Evolutionary conservation across 1,140 invertebrate species (phyloP).

Genomic region (Agraylea sexmaculata): DNA sequence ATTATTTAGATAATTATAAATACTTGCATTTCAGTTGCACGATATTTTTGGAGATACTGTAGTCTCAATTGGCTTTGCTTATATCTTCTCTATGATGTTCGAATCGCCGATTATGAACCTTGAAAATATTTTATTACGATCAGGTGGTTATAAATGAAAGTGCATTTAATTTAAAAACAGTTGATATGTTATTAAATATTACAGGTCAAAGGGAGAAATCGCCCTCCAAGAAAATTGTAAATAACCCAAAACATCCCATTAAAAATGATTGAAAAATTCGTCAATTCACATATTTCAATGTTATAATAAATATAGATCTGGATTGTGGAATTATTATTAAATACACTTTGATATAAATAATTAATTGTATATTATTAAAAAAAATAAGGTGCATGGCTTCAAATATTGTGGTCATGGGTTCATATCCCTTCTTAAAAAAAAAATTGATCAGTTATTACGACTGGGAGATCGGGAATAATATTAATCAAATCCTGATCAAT

Average conservation of each 20-base stretch:
- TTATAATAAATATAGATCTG: too few species aligned
- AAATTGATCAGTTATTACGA: too few species aligned
- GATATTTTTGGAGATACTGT: constrained; percentile 9
- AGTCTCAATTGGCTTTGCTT: constrained; percentile 2
- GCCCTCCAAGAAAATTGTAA: neutral
- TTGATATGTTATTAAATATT: constrained; percentile 4
- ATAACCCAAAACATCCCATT: neutral
- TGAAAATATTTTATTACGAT: constrained; percentile 1
- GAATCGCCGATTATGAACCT: constrained; percentile 5
- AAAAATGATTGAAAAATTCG: neutral
- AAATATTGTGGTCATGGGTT: too few species aligned
- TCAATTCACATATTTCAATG: constrained; percentile 3
- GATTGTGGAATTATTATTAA: too few species aligned
- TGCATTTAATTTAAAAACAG: neutral
- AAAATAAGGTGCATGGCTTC: too few species aligned
- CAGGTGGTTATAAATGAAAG: constrained; percentile 2
- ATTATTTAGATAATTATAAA: neutral
- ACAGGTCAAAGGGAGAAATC: constrained; percentile 1
- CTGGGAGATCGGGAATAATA: too few species aligned
- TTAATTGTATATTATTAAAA: too few species aligned
- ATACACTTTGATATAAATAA: too few species aligned
- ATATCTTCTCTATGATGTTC: neutral
- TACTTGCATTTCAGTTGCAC: constrained; percentile 7
- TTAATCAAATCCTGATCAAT: too few species aligned
- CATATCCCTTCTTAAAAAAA: too few species aligned